Evolutionary conservation across 1,140 invertebrate genomes (phyloP), one percentile per base, ranked within the genome.

Genomic region (Philopotamus ludificatus): DNA sequence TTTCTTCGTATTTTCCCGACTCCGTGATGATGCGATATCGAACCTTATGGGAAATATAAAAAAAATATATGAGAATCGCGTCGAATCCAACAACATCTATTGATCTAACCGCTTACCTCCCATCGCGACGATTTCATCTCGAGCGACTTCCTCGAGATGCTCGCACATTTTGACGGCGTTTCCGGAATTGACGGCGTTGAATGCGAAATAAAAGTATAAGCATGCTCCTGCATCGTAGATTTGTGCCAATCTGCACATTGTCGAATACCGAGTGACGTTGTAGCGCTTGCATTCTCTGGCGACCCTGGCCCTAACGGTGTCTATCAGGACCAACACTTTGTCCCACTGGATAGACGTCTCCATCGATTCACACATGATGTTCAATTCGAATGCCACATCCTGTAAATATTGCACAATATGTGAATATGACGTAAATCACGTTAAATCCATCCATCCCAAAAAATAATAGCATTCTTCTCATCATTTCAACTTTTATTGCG

Each of bases 261-360:
- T 84, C 20, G 91, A 81, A 66, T 82, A 88, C 60, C 86, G 76
- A 0, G 73, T 72, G 21, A 95, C 86, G 8, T 80, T 81, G 1
- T 80, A 76, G 8, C 74, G 80, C 66, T 82, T 78, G 75, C 93
- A 95, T 74, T 98, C 93, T 53, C 84, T 59, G 2, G 81, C 75
- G 0, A 98, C 83, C 22, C 91, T 79, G 26, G 87, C 82, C 75
- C 97, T 98, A 0, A 98, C 94, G 80, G 95, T 95, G 22, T 84
- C 79, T 73, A 94, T 95, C 12, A 98, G 76, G 20, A 84, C 77
- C 15, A 89, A 75, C 4, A 93, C 89, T 44, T 89, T 86, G 75
- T 95, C 93, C 96, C 97, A 99, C 1, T 95, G 90, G 15, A 97
- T 94, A 0, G 96, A 98, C 0, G 97, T 99, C 79, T 99, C 97